A percentile compares a stretch with the other conserved stretches of the same genome.
phyloP scores from a whole-genome alignment of 2,888 invertebrate species.

The Meganola albula region DNA sequence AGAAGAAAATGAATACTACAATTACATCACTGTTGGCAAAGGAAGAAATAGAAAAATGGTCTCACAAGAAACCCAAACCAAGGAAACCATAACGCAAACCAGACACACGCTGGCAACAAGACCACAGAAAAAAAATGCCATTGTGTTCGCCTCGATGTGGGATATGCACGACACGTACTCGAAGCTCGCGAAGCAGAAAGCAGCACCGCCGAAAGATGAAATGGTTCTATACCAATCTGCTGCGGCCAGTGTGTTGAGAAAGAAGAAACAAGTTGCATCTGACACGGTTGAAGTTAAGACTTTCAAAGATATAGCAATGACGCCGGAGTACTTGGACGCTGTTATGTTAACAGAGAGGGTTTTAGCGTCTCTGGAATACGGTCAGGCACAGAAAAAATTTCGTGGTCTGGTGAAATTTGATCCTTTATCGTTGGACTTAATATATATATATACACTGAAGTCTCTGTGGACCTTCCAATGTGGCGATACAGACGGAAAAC shows the following conservation, averaged over 20 bases:
- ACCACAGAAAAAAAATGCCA: constrained; percentile 73
- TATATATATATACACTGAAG: constrained; percentile 81
- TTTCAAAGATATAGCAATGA: constrained; percentile 44
- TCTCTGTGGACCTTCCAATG: constrained; percentile 82
- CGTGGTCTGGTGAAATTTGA: constrained; percentile 80
- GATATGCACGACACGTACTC: constrained; percentile 86
- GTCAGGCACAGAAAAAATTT: constrained; percentile 82
- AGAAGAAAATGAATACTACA: constrained; percentile 81
- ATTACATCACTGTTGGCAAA: constrained; percentile 81
- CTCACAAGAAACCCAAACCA: constrained; percentile 84
- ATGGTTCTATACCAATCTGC: constrained; percentile 67
- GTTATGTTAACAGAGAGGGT: constrained; percentile 83
- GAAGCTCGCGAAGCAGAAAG: constrained; percentile 46
- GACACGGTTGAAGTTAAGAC: constrained; percentile 32
- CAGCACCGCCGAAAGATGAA: constrained; percentile 56
- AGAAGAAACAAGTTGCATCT: constrained; percentile 31
- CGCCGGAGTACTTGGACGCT: constrained; percentile 77
- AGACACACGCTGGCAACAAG: constrained; percentile 79
- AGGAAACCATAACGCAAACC: constrained; percentile 78
- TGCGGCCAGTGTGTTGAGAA: constrained; percentile 46
- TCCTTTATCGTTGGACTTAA: constrained; percentile 79
- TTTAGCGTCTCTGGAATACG: constrained; percentile 82
- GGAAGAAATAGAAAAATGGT: constrained; percentile 82
- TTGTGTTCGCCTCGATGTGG: constrained; percentile 84
- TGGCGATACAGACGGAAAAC: constrained; percentile 65